Evolutionary conservation across 2,888 invertebrate genomes (phyloP).

Genomic region (Sturmia bella): DNA sequence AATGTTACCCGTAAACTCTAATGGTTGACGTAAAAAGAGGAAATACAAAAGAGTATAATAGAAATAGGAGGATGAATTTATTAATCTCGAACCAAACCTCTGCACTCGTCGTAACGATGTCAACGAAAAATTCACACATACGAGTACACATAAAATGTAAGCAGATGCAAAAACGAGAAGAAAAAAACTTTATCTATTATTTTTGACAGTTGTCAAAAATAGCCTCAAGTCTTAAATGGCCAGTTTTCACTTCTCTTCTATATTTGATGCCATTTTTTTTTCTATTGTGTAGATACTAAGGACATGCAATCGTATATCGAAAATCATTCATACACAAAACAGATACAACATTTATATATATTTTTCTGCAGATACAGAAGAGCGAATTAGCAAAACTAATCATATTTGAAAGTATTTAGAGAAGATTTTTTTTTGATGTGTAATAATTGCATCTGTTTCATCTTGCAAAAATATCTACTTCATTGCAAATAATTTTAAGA

Average conservation of each 20-base stretch:
- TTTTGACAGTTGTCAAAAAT: constrained; percentile 76
- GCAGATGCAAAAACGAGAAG: constrained; percentile 8
- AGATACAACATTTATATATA: too few species aligned
- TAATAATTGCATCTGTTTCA: too few species aligned
- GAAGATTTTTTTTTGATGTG: too few species aligned
- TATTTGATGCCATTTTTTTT: constrained; percentile 28
- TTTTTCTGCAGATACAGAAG: too few species aligned
- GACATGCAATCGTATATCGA: too few species aligned
- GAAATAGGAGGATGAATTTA: constrained; percentile 45
- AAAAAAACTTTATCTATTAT: constrained; percentile 64
- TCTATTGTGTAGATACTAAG: constrained; percentile 21
- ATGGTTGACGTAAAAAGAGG: constrained; percentile 17
- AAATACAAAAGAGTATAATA: constrained; percentile 28
- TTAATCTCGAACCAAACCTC: constrained; percentile 62
- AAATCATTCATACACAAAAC: too few species aligned
- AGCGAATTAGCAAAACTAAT: too few species aligned
- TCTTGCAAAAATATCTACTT: too few species aligned
- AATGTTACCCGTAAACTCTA: constrained; percentile 25
- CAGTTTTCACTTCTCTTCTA: constrained; percentile 44
- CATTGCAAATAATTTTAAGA: too few species aligned
- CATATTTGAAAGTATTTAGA: too few species aligned
- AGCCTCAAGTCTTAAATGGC: constrained; percentile 67
- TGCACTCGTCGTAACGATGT: not conserved
- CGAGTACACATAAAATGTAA: not conserved
- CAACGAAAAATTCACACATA: constrained; percentile 47